A percentile compares a stretch with the other conserved stretches of the same genome.
Conservation (phyloP, 2,888 invertebrate genomes). For the Dicycla oo region DNA sequence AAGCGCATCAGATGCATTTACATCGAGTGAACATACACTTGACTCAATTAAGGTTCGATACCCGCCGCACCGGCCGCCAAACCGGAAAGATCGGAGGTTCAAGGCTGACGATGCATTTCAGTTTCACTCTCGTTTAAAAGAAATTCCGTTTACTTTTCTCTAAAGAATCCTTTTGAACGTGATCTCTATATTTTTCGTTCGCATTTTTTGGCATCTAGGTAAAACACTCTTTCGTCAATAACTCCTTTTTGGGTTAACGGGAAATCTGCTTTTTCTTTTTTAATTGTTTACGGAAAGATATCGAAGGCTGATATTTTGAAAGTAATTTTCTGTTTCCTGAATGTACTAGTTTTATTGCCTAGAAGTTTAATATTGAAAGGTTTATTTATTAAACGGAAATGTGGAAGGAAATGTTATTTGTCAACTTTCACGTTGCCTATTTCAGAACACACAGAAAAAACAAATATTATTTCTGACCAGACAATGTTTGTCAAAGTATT, state of each 20-base stretch:
- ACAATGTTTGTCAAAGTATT: conserved; percentile 35
- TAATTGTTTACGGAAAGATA: conserved; percentile 58
- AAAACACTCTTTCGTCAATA: conserved; percentile 8
- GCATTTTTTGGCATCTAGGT: background rate
- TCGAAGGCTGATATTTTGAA: conserved; percentile 54
- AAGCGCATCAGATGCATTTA: conserved; percentile 48
- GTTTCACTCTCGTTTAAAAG: conserved; percentile 61
- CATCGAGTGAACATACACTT: conserved; percentile 64
- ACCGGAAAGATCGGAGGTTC: conserved; percentile 68
- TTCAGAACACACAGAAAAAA: background rate
- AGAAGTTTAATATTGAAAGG: conserved; percentile 32
- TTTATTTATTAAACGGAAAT: conserved; percentile 31
- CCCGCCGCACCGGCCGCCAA: conserved; percentile 58
- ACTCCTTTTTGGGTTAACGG: background rate
- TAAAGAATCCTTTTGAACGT: background rate
- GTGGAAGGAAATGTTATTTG: conserved; percentile 19
- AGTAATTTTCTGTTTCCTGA: conserved; percentile 53
- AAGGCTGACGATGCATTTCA: conserved; percentile 59
- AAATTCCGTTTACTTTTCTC: conserved; percentile 56
- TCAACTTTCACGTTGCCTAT: conserved; percentile 22
- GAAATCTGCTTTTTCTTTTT: conserved; percentile 41
- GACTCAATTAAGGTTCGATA: conserved; percentile 69
- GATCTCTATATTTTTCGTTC: background rate
- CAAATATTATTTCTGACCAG: conserved; percentile 20
- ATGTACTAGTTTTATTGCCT: conserved; percentile 56